Evolutionary conservation across 2,888 invertebrate species (phyloP).

Genomic region (Eupithecia pulchellata): DNA sequence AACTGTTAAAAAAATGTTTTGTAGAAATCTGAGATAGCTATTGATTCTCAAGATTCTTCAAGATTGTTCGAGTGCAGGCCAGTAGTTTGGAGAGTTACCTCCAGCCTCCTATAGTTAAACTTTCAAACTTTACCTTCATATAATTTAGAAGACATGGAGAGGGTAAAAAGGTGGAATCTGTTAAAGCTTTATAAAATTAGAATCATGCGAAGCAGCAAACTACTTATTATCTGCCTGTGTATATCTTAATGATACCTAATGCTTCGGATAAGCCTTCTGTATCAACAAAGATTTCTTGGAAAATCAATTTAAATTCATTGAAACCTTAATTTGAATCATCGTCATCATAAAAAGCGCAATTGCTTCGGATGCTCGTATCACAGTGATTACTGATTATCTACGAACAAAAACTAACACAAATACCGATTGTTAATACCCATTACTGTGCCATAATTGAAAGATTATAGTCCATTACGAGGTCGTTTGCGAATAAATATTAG

Average conservation of each 20-base stretch:
- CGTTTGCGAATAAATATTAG: conserved; percentile 22
- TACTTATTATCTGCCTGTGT: not conserved
- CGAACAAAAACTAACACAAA: conserved; percentile 38
- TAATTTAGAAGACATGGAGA: not conserved
- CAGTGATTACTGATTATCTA: conserved; percentile 28
- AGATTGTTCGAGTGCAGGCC: not conserved
- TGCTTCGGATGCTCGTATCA: conserved; percentile 7
- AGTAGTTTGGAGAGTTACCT: not conserved
- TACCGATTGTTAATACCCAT: conserved; percentile 30
- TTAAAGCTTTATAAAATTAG: not conserved
- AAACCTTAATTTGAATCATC: conserved; percentile 9
- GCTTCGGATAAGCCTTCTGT: not conserved
- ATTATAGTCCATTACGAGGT: conserved; percentile 30
- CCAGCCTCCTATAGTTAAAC: not conserved
- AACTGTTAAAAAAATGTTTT: not conserved
- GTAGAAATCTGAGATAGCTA: not conserved
- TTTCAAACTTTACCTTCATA: not conserved
- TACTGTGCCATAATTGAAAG: conserved; percentile 40
- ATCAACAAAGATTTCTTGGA: not conserved
- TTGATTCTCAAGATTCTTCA: not conserved
- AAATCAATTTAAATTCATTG: conserved; percentile 22
- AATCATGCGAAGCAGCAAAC: not conserved
- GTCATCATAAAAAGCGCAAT: conserved; percentile 16
- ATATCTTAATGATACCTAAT: not conserved
- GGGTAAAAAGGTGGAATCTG: not conserved